These are phyloP conservation scores for Formicarius rufipectus DNA, from an alignment of 2,113 vertebrate genomes.

Conservation along the genomic window DNA sequence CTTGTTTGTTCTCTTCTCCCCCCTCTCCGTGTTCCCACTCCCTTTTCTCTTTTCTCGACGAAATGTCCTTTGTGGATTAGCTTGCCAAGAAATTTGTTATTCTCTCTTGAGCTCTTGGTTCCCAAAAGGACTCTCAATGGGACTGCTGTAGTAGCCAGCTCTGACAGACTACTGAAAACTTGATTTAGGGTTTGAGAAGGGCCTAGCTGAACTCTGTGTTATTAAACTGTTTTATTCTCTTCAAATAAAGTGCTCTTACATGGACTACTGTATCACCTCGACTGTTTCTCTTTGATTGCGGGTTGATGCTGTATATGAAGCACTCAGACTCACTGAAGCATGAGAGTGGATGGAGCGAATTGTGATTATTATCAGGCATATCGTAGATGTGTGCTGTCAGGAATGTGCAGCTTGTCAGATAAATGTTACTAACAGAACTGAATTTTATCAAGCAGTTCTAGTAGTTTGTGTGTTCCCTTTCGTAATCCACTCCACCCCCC, in stretches of 20 bases:
- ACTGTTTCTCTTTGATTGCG: neutral
- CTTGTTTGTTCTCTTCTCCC: neutral
- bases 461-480: neutral
- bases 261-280: rapidly evolving
- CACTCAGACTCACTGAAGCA: rapidly evolving
- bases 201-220: rapidly evolving
- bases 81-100: neutral
- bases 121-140: neutral
- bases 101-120: neutral
- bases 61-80: neutral
- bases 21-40: rapidly evolving
- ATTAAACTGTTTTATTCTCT: neutral
- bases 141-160: too few species aligned
- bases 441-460: neutral
- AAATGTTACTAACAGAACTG: neutral
- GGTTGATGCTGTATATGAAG: neutral
- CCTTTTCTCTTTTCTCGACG: neutral
- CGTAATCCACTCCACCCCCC: too few species aligned
- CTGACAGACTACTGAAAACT: neutral
- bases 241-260: neutral
- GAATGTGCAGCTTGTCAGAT: neutral
- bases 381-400: neutral
- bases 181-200: neutral
- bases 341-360: neutral
- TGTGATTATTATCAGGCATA: rapidly evolving